Percentiles rank a stretch among this genome's conserved stretches.
Evolutionary conservation across 2,888 invertebrate species (phyloP).

Genomic region (Clostera curtula): DNA sequence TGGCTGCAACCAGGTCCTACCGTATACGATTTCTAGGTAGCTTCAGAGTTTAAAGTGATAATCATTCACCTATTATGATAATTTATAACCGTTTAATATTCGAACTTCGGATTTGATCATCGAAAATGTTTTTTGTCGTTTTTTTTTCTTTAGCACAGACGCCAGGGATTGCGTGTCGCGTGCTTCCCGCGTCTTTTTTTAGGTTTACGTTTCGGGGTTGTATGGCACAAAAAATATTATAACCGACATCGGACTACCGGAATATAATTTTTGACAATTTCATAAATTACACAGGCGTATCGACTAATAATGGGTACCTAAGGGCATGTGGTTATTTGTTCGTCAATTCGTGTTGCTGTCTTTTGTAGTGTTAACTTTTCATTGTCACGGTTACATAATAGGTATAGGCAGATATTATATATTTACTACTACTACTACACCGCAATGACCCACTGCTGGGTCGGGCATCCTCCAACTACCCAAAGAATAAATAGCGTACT

Average conservation of each 20-base stretch:
- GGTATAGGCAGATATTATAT: too few species aligned
- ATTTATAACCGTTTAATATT: constrained; percentile 71
- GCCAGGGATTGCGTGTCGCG: constrained; percentile 69
- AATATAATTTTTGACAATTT: constrained; percentile 73
- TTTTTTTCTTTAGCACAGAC: constrained; percentile 45
- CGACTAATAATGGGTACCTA: constrained; percentile 56
- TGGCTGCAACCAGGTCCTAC: too few species aligned
- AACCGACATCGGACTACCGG: constrained; percentile 70
- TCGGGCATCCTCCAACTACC: too few species aligned
- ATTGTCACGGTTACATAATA: too few species aligned
- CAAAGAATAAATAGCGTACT: too few species aligned
- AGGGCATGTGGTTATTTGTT: constrained; percentile 30
- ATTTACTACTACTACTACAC: too few species aligned
- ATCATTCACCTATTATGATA: constrained; percentile 68
- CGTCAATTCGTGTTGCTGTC: too few species aligned
- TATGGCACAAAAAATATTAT: constrained; percentile 59
- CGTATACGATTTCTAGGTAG: constrained; percentile 34
- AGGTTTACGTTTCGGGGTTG: constrained; percentile 48
- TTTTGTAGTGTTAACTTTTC: too few species aligned
- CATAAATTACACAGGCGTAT: constrained; percentile 65
- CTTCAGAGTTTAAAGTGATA: constrained; percentile 40
- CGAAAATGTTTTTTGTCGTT: too few species aligned
- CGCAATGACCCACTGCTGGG: too few species aligned
- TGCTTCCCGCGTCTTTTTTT: constrained; percentile 57
- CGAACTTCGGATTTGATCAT: constrained; percentile 65